Evolutionary conservation across 2,888 invertebrate genomes (phyloP).

Genomic region (Entomobrya proxima): DNA sequence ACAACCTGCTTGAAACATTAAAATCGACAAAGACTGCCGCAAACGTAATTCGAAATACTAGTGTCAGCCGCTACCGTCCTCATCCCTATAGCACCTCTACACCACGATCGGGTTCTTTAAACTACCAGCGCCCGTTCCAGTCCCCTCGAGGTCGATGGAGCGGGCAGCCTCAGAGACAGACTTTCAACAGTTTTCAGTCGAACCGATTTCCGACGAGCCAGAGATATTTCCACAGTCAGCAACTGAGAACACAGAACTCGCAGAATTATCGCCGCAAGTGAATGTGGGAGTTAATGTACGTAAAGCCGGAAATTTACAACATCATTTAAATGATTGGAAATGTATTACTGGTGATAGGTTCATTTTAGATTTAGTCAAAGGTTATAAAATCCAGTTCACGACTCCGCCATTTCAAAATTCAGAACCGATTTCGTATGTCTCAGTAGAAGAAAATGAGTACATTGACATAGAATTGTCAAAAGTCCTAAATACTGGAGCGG

Average conservation of each 20-base stretch:
- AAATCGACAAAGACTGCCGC: constrained; percentile 8
- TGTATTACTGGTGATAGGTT: constrained; percentile 35
- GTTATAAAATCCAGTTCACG: constrained; percentile 41
- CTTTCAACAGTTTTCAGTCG: too few relatives aligned
- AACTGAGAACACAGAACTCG: too few relatives aligned
- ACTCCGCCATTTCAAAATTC: not conserved
- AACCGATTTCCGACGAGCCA: too few relatives aligned
- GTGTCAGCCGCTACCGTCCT: too few relatives aligned
- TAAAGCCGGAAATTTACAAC: constrained; percentile 15
- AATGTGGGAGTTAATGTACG: not conserved
- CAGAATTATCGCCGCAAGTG: not conserved
- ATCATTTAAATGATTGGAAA: constrained; percentile 17
- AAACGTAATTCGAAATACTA: too few relatives aligned
- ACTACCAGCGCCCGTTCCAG: too few relatives aligned
- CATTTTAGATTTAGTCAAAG: constrained; percentile 9
- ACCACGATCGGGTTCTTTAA: not conserved
- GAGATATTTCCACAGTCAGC: too few relatives aligned
- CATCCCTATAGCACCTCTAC: too few relatives aligned
- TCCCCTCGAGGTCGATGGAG: constrained; percentile 37
- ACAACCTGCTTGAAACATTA: constrained; percentile 34
- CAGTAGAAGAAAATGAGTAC: not conserved
- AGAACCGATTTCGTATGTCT: not conserved
- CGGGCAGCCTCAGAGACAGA: not conserved
- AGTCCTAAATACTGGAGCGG: not conserved
- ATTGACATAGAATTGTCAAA: not conserved